These are phyloP conservation scores for Drosophila bifasciata DNA, from an alignment of 1,140 invertebrate genomes.

Conservation along the genomic window DNA sequence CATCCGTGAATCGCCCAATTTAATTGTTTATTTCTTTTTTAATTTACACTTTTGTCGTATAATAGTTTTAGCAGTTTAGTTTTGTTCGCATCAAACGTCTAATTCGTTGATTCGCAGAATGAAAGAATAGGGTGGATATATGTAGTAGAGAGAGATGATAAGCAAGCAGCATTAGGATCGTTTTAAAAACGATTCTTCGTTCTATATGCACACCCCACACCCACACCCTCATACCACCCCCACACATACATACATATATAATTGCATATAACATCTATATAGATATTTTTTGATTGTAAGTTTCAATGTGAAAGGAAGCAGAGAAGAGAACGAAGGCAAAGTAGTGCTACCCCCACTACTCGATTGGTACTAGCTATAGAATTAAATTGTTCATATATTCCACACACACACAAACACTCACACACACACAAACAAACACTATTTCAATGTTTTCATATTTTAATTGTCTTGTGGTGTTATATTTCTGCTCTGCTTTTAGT, in stretches of 20 bases:
- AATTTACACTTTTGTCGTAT: constrained; percentile 30
- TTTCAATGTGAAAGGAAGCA: no score
- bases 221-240: no score
- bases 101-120: constrained; percentile 18
- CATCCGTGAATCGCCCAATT: constrained; percentile 35
- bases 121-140: constrained; percentile 1
- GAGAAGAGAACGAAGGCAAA: no score
- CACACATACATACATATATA: constrained; percentile 46
- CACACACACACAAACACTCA: constrained; percentile 12
- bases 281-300: no score
- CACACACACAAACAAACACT: constrained; percentile 20
- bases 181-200: constrained; percentile 68
- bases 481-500: constrained; percentile 69
- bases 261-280: no score
- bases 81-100: constrained; percentile 23
- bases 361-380: constrained; percentile 51
- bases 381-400: constrained; percentile 31
- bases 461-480: constrained; percentile 41
- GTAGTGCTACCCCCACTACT: constrained; percentile 2
- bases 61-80: constrained; percentile 37
- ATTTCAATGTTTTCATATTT: constrained; percentile 27
- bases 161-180: constrained; percentile 17
- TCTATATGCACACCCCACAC: constrained; percentile 3
- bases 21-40: constrained; percentile 30
- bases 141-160: constrained; percentile 23